Evolutionary conservation across 2,888 invertebrate genomes (phyloP).

Genomic region (Mesoligia furuncula): DNA sequence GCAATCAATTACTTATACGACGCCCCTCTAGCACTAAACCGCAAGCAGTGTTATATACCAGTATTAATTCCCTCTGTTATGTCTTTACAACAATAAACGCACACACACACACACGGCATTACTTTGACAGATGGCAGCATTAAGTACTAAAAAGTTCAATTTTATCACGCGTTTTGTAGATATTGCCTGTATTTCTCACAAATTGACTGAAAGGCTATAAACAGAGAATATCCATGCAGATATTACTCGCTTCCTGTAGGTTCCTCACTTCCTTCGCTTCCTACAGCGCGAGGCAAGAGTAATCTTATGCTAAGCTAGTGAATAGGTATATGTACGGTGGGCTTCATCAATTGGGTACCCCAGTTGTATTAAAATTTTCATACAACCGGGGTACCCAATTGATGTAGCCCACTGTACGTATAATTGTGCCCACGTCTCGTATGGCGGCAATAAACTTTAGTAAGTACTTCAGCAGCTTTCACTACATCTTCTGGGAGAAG

Average conservation of each 20-base stretch:
- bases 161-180: background rate
- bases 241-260: slow-evolving; percentile 15
- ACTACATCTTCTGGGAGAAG: background rate
- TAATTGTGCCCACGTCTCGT: background rate
- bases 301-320: background rate
- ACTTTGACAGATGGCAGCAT: background rate
- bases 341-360: too few relatives aligned
- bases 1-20: background rate
- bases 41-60: background rate
- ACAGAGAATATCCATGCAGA: slow-evolving; percentile 29
- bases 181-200: background rate
- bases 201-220: background rate
- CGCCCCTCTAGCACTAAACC: background rate
- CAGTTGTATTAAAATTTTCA: too few relatives aligned
- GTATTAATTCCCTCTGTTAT: background rate
- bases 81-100: background rate
- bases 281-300: background rate
- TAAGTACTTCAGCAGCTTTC: background rate
- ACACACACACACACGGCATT: background rate
- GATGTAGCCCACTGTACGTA: too few relatives aligned
- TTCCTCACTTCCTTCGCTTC: background rate
- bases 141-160: slow-evolving; percentile 1
- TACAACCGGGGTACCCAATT: too few relatives aligned
- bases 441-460: slow-evolving; percentile 5
- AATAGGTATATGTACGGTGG: too few relatives aligned